These are phyloP conservation scores for Grallaria varia DNA, from an alignment of 2,113 vertebrate genomes.

Conservation along the genomic window DNA sequence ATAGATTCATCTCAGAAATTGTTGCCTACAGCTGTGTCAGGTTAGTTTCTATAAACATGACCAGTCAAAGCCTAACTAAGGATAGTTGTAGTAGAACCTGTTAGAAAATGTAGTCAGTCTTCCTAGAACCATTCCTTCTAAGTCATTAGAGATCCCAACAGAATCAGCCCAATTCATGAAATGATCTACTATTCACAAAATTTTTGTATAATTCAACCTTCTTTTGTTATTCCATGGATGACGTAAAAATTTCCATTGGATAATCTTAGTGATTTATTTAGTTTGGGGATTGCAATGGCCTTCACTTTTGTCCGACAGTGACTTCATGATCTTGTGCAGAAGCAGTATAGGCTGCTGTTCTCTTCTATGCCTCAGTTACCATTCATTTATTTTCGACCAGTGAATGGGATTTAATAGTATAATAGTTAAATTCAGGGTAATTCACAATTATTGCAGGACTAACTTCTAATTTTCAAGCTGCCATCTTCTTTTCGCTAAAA, in stretches of 20 bases:
- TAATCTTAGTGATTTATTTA: not conserved
- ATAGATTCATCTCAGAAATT: not conserved
- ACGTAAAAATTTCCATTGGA: not conserved
- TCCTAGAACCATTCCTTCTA: not conserved
- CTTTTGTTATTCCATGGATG: not conserved
- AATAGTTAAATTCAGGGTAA: not conserved
- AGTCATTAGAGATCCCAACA: not conserved
- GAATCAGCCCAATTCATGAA: not conserved
- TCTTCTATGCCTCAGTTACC: not conserved
- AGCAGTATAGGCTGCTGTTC: not conserved
- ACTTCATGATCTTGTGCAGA: not conserved
- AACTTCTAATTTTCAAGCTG: not conserved
- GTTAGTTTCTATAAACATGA: constrained; percentile 13
- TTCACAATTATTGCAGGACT: not conserved
- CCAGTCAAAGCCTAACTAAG: not conserved
- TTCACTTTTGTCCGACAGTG: not conserved
- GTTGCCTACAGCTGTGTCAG: constrained; percentile 37
- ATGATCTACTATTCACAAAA: not conserved
- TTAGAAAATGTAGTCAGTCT: not conserved
- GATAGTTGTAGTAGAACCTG: not conserved
- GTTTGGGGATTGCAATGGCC: not conserved
- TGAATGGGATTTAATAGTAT: not conserved
- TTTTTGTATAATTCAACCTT: not conserved
- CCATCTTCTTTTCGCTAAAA: not conserved
- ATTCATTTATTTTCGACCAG: not conserved